These are phyloP conservation scores for Helicoverpa assulta DNA, from an alignment of 2,888 invertebrate species.

Conservation along the genomic window DNA sequence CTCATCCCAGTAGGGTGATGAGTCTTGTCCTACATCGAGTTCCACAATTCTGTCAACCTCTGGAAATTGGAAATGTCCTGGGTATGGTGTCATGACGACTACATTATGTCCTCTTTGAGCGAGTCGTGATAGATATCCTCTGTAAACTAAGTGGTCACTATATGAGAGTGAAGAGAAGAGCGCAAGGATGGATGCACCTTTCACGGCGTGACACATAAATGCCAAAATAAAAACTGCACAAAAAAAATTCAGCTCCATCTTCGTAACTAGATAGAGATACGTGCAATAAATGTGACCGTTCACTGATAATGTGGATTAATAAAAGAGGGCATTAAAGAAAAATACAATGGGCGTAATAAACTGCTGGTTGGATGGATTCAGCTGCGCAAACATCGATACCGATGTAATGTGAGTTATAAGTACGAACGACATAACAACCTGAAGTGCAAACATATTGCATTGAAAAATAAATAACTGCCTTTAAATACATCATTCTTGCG, in stretches of 20 bases:
- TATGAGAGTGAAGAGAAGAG: conserved; percentile 83
- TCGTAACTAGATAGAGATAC: conserved; percentile 38
- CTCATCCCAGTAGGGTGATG: conserved; percentile 81
- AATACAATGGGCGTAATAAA: conserved; percentile 45
- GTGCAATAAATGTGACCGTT: conserved; percentile 55
- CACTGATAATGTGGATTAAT: conserved; percentile 39
- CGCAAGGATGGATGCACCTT: conserved; percentile 79
- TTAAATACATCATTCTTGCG: neutral
- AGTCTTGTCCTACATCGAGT: conserved; percentile 81
- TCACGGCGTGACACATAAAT: conserved; percentile 62
- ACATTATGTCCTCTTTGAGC: conserved; percentile 79
- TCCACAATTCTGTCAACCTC: conserved; percentile 81
- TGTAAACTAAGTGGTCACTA: conserved; percentile 82
- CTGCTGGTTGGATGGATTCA: conserved; percentile 51
- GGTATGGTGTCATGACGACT: conserved; percentile 85
- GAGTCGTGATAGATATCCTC: conserved; percentile 81
- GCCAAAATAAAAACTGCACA: conserved; percentile 66
- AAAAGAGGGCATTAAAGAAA: conserved; percentile 60
- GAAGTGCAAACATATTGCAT: conserved; percentile 31
- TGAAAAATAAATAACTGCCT: conserved; percentile 5
- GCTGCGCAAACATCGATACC: conserved; percentile 71
- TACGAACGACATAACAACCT: conserved; percentile 33
- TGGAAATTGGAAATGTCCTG: conserved; percentile 80
- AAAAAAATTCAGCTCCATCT: conserved; percentile 64
- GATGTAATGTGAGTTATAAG: conserved; percentile 43